A percentile compares a stretch with the other conserved stretches of the same genome.
These are phyloP conservation scores for Vanessa atalanta DNA, from an alignment of 1,140 invertebrate species.

Conservation along the genomic window DNA sequence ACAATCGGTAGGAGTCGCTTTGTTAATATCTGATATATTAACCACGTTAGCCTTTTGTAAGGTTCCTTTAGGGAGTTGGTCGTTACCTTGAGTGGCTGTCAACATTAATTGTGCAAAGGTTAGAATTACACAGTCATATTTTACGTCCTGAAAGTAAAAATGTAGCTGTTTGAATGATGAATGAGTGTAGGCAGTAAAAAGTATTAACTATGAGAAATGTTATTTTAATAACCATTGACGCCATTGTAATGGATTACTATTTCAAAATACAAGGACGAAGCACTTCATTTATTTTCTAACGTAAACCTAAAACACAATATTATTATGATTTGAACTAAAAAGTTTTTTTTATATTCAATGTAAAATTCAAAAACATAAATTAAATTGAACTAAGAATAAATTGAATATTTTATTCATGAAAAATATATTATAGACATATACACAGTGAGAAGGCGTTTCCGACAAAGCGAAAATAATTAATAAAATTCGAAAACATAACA, in stretches of 20 bases:
- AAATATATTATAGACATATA: too few relatives aligned
- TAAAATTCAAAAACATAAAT: too few relatives aligned
- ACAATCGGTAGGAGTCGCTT: slow-evolving; percentile 33
- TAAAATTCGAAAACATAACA: too few relatives aligned
- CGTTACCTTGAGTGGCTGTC: slow-evolving; percentile 18
- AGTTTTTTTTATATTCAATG: too few relatives aligned
- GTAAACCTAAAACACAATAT: too few relatives aligned
- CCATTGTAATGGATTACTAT: not conserved
- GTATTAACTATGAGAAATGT: not conserved
- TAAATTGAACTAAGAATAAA: too few relatives aligned
- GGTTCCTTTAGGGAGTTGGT: slow-evolving; percentile 2
- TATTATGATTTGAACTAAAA: too few relatives aligned
- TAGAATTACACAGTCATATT: slow-evolving; percentile 14
- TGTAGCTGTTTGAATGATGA: slow-evolving; percentile 6
- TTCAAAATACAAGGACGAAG: not conserved
- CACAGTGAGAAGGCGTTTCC: too few relatives aligned
- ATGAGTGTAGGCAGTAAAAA: not conserved
- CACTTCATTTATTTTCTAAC: not conserved
- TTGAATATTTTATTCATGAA: too few relatives aligned
- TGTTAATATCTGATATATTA: slow-evolving; percentile 59
- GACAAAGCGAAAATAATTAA: too few relatives aligned
- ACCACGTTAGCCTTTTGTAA: slow-evolving; percentile 40
- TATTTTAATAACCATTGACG: slow-evolving; percentile 4
- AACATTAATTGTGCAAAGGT: slow-evolving; percentile 16
- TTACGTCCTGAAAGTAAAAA: slow-evolving; percentile 7